Evolutionary conservation across 1,140 invertebrate genomes (phyloP).

Genomic region (Brachionus paranguensis): DNA sequence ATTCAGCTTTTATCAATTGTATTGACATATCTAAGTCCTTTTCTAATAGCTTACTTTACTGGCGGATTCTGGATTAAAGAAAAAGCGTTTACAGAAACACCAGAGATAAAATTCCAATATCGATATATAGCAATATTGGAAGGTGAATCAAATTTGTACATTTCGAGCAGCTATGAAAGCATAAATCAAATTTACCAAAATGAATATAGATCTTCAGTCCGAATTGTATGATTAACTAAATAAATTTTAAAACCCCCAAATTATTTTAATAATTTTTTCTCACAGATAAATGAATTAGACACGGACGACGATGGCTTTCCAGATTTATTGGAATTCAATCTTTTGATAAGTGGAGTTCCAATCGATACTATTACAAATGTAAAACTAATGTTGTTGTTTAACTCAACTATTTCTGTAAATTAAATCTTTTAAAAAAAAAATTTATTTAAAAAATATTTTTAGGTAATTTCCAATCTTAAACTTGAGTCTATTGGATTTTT

Average conservation of each 20-base stretch:
- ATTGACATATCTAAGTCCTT: constrained; percentile 51
- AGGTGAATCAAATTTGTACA: neutral
- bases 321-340: constrained; percentile 18
- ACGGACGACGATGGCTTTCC: neutral
- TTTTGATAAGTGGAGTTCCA: constrained; percentile 8
- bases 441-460: neutral
- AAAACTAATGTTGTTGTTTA: neutral
- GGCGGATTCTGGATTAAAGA: constrained; percentile 39
- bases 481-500: constrained; percentile 16
- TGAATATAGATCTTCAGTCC: constrained; percentile 11
- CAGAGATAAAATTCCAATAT: constrained; percentile 26
- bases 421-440: neutral
- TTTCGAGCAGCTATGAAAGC: neutral
- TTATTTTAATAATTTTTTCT: neutral
- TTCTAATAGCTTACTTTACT: constrained; percentile 49
- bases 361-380: neutral
- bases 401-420: constrained; percentile 24
- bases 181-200: constrained; percentile 27
- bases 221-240: neutral
- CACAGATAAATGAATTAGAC: constrained; percentile 7
- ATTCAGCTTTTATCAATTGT: constrained; percentile 48
- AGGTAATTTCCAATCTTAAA: neutral
- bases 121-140: constrained; percentile 32
- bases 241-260: neutral
- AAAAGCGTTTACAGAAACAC: neutral